Base-by-base conservation (phyloP, 2,888 invertebrate species). In the Drosophila hamatofila region DNA sequence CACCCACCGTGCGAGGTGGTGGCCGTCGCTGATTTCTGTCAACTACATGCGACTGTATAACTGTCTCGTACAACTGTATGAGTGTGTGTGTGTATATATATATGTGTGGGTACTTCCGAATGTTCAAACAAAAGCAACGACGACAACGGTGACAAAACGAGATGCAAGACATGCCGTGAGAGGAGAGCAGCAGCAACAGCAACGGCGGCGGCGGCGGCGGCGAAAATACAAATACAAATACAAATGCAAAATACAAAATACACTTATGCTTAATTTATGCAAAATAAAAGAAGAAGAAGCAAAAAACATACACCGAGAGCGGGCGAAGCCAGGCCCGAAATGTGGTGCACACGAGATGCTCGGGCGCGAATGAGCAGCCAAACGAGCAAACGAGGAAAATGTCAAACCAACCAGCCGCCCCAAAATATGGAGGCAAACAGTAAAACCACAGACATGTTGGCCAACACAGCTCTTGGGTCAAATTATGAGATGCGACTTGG, bases 221-320 rank as follows among this genome's bases (percentile, higher is more conserved):
- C 78, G 68, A 48, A 74, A 70, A 75, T 62, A 75, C 78, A 76
- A 75, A 78, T 68, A 61, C 81, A 78, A 83, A 81, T 58, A 61
- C 63, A 59, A 58, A 76, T 68, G 77, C 79, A 71, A 75, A 77
- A 66, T 72, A 75, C 83, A 83, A 84, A 83, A 66, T 74, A 84
- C 88, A 88, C 88, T 88, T 88, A 85, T 88, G 88, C 84, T 88
- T 85, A 85, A 88, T 85, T 85, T 85, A 85, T 85, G 84, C 88
- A 85, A 85, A 85, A 85, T 85, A 85, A 85, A 85, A 88, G 83
- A 88, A 85, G 88, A 85, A 88, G 48, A 30, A 30, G 46, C 30
- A 85, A 85, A 85, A 85, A 85, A 81, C 79, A 82, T 76, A 71
- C 54, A 57, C 27, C 3, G 27, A 48, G 66, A 65, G 66, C 39